Base-by-base conservation (phyloP, 2,888 invertebrate genomes). In the Galeruca laticollis region DNA sequence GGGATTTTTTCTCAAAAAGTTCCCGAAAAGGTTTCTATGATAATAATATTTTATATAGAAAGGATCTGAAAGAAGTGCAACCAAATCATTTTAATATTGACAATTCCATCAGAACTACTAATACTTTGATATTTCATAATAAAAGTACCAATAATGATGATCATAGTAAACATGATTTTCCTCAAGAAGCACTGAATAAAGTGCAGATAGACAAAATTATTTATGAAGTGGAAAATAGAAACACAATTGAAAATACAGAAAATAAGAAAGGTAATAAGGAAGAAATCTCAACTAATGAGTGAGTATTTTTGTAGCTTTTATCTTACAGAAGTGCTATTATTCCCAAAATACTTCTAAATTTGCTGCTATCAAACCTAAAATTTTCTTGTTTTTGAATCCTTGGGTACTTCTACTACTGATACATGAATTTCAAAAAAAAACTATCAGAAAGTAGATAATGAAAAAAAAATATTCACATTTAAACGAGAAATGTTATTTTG, bases 1-100 rank as follows among this genome's bases (percentile, higher is more conserved):
- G 66, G 15, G 66, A 66, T 37, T 66, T 59, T 18, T 66, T 66
- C 21, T 59, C 66, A 2, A 66, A 60, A 49, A 66, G 59, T 26
- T 60, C 66, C 6, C 20, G 26, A 15, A 60, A 66, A 20, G 66
- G 59, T 9, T 66, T 37, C n/a, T 51, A 35, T n/a, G 66, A 66
- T 26, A 51, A 60, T 6, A 56, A 49, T 18, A n/a, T 51, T 49
- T 11, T 66, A 5, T 66, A 66, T 26, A 37, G 31, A 10, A 33
- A 31, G 5, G 15, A 35, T n/a, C 35, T 35, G 1, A 35, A 57
- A 18, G 26, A 26, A 26, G 1, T 6, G 26, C 26, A 26, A 26
- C 26, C 26, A 47, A 6, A 8, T 18, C 8, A 18, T 47, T 47
- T 15, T 47, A 47, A 47, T 15, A 10, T 9, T 2, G 18, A 47